Evolutionary conservation across 2,888 invertebrate genomes (phyloP).

Genomic region (Coelinius sp.): DNA sequence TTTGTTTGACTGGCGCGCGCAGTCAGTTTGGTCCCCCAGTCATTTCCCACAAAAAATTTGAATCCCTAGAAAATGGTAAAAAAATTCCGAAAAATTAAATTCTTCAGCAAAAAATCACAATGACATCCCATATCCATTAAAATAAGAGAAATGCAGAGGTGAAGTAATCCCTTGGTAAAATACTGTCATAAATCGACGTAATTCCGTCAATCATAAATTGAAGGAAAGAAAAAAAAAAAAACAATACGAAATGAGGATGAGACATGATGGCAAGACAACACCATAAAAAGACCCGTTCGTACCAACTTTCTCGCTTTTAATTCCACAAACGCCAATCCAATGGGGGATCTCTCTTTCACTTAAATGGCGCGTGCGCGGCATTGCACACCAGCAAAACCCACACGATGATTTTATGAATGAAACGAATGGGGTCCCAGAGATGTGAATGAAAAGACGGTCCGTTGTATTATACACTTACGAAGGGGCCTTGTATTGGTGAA

Average conservation of each 20-base stretch:
- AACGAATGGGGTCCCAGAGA: conserved; percentile 51
- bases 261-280: background rate
- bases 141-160: background rate
- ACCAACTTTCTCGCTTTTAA: conserved; percentile 20
- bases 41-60: background rate
- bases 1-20: conserved; percentile 19
- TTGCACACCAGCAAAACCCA: conserved; percentile 43
- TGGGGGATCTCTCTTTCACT: conserved; percentile 10
- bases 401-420: conserved; percentile 58
- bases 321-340: conserved; percentile 15
- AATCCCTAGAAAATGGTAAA: too few relatives aligned
- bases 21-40: background rate
- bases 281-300: conserved; percentile 20
- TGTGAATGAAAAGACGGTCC: conserved; percentile 39
- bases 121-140: background rate
- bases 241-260: conserved; percentile 1
- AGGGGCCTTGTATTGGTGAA: conserved; percentile 40
- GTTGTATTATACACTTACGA: conserved; percentile 26
- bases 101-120: background rate
- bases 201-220: conserved; percentile 4
- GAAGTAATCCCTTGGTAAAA: background rate
- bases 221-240: conserved; percentile 4
- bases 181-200: background rate
- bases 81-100: background rate
- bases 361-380: conserved; percentile 51